A percentile compares a stretch with the other conserved stretches of the same genome.
These are phyloP conservation scores for Rhynchonema sp. DNA, from an alignment of 2,888 invertebrate genomes.

Conservation along the genomic window DNA sequence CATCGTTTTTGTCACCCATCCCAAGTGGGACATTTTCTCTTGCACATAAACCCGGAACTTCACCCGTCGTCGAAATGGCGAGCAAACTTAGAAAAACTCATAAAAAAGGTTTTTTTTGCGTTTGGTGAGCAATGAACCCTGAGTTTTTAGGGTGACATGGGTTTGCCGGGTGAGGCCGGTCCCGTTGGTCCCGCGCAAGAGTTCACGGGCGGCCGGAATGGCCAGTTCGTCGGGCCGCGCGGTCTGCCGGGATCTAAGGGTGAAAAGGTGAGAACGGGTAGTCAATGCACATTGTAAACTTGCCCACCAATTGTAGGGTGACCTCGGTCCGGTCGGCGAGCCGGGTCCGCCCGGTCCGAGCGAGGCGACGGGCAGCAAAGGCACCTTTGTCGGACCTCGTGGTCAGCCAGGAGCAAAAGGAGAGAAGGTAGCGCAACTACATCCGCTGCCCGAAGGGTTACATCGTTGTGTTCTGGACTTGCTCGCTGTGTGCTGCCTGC, in stretches of 20 bases:
- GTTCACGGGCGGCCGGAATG: constrained; percentile 16
- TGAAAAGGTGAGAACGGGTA: constrained; percentile 16
- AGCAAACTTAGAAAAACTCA: too few relatives aligned
- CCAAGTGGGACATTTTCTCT: too few relatives aligned
- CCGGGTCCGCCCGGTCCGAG: constrained; percentile 22
- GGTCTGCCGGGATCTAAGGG: constrained; percentile 21
- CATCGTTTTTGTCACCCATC: too few relatives aligned
- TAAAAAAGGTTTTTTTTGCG: too few relatives aligned
- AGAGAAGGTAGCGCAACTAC: not conserved
- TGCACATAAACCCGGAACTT: too few relatives aligned
- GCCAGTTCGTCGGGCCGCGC: constrained; percentile 15
- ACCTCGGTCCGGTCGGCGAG: constrained; percentile 18
- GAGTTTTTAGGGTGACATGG: not conserved
- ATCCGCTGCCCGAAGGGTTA: too few relatives aligned
- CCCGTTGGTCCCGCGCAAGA: constrained; percentile 10
- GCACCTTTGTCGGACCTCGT: constrained; percentile 23
- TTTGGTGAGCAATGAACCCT: too few relatives aligned
- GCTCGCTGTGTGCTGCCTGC: too few relatives aligned
- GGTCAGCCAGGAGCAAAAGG: constrained; percentile 10
- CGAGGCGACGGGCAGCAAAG: constrained; percentile 18
- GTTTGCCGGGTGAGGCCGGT: too few relatives aligned
- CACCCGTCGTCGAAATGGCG: too few relatives aligned
- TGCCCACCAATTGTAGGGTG: constrained; percentile 17
- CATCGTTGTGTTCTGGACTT: too few relatives aligned
- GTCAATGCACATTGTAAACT: not conserved